Base-by-base conservation (phyloP, 2,113 vertebrate species). In the Alethe diademata region DNA sequence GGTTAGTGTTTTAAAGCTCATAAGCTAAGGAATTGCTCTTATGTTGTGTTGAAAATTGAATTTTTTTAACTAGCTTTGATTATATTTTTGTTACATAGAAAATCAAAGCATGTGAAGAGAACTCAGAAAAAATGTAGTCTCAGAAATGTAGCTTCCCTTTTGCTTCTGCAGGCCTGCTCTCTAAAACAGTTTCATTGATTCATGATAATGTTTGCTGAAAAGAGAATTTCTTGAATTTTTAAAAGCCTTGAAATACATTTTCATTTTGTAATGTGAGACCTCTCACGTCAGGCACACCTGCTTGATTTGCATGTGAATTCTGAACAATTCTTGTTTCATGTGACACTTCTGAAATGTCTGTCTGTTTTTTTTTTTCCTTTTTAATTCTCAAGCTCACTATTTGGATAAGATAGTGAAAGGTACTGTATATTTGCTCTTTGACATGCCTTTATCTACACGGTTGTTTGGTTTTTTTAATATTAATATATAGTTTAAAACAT, bases 321-420 rank as follows among this genome's bases (percentile, higher is more conserved):
- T 98, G 96, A 98, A 96, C 92, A 97, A 74, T 93, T 97, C 95
- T 89, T 97, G 97, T 98, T 97, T 97, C 96, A 94, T 97, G 97
- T 98, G 95, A 97, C 97, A 96, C 94, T 97, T 98, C 98, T 99
- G 98, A 99, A 98, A 98, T 98, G 97, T 98, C 98, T 98, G 97
- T 98, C 97, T 98, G 96, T 95, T 98, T 97, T 97, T 95, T 71
- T 83, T 96, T 96, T 90, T 96, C 71, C 85, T 90, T 96, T 96
- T 90, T 97, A 97, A 98, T 98, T 98, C 97, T 98, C 98, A 99
- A 99, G 99, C 99, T 98, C 99, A 99, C 99, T 99, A 99, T 98
- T 98, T 99, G 99, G 99, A 99, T 98, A 99, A 99, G 98, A 99
- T 99, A 99, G 99, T 99, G 90, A 99, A 99, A 99, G 99, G 99